Base-by-base conservation (phyloP, 1,140 invertebrate genomes). In the Drosophila elegans region DNA sequence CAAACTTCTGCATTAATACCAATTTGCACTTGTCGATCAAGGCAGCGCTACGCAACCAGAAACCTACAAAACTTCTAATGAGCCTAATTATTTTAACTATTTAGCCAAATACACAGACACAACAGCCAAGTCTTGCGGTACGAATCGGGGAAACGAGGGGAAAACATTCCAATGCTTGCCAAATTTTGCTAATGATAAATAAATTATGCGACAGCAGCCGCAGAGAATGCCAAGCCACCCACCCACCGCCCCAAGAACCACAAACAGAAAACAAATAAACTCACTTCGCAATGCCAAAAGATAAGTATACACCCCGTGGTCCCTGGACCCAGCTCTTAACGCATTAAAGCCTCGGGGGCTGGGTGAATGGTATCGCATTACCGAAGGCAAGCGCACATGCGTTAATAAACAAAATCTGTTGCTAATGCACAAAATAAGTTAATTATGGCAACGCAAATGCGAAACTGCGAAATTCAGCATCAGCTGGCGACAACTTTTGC, bases 171-270 rank as follows among this genome's bases (percentile, higher is more conserved):
- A 42, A 49, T 67, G 57, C 66, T 71, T 76, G 75, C 79, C 84
- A 82, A 86, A 86, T 86, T 86, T 67, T 86, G 84, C 83, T 89
- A 86, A 86, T 88, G 83, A 86, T 89, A 86, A 86, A 86, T 89
- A 86, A 86, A 86, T 86, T 83, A 86, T 86, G 75, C 80, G 75
- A 78, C 85, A 74, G 83, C 83, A 76, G 62, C 79, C 73, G 63
- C 79, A 81, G 48, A 79, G 78, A 88, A 82, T 69, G 74, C 64
- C 59, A 71, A 42, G 56, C 27, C 12, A 10, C 4, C 38, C 9
- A 61, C 10, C 39, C 41, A 32, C 53, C 32, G 11, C 13, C 21
- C 25, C 4, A 46, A 39, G 52, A 88, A 89, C 83, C 83, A 60
- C 83, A 83, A 79, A 64, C 75, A 88, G 67, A 89, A 86, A 89